Conservation (phyloP, 1,140 invertebrate species). For the Halictus rubicundus region DNA sequence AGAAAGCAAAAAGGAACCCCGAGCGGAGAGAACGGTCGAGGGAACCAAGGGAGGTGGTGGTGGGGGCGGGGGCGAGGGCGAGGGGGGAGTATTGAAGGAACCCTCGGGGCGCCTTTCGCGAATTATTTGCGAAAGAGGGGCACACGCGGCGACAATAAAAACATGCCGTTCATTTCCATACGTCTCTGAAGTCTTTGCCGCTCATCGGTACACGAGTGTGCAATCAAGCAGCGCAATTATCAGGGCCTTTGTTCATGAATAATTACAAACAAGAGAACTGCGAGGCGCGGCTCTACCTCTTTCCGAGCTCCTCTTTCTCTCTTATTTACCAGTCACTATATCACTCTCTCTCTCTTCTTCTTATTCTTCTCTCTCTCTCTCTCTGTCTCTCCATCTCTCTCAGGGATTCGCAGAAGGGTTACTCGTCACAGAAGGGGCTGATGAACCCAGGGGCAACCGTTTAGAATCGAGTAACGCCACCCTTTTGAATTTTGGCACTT, state of each 20-base stretch:
- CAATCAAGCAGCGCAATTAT: conserved; percentile 75
- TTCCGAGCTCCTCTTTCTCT: conserved; percentile 52
- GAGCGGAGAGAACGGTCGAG: no score
- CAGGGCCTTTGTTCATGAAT: conserved; percentile 75
- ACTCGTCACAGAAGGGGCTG: conserved; percentile 1
- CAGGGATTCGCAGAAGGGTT: conserved; percentile 19
- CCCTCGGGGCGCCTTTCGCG: conserved; percentile 57
- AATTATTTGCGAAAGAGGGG: conserved; percentile 55
- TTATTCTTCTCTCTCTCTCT: neutral
- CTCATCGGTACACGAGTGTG: conserved; percentile 70
- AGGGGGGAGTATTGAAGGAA: conserved; percentile 37
- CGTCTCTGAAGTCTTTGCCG: conserved; percentile 63
- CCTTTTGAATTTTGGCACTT: conserved; percentile 40
- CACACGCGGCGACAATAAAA: conserved; percentile 65
- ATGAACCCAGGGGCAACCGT: conserved; percentile 52
- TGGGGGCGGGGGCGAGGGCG: no score
- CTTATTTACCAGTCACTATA: conserved; percentile 42
- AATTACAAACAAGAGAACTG: conserved; percentile 72
- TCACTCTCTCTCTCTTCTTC: no score
- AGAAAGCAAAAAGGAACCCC: neutral
- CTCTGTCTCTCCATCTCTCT: conserved; percentile 4
- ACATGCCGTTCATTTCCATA: conserved; percentile 73
- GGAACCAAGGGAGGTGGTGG: neutral
- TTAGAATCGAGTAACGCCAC: conserved; percentile 55
- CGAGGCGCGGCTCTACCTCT: conserved; percentile 51